phyloP scores from a whole-genome alignment of 92 coral and sea anemone genomes.

The Blastomussa wellsi region DNA sequence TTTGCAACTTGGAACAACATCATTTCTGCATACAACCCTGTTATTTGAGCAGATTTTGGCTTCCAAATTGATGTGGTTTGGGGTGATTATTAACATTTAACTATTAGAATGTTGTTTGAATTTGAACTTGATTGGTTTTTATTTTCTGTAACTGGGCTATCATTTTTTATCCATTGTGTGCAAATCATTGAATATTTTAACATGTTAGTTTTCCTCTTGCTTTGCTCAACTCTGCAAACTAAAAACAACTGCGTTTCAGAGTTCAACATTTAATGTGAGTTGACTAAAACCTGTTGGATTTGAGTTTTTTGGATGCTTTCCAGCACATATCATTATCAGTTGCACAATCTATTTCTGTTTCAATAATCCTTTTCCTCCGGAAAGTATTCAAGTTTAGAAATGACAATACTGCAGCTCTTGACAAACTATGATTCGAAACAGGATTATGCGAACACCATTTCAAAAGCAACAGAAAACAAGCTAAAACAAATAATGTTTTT shows the following conservation, averaged over 20 bases:
- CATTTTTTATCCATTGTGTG: background rate
- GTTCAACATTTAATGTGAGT: background rate
- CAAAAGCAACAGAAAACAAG: background rate
- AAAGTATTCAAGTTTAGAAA: background rate
- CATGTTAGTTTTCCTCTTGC: background rate
- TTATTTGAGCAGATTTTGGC: background rate
- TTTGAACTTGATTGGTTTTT: background rate
- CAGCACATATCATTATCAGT: conserved; percentile 2
- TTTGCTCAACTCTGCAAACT: background rate
- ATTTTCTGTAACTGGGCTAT: background rate
- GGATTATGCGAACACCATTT: background rate
- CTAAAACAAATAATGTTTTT: background rate
- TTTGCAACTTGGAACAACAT: background rate
- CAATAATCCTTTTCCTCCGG: conserved; percentile 2
- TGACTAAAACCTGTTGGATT: background rate
- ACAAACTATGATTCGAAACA: background rate
- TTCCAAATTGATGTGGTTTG: background rate
- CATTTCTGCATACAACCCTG: background rate
- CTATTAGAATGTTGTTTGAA: background rate
- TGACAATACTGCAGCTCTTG: background rate
- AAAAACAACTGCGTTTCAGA: background rate
- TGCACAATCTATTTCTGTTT: background rate
- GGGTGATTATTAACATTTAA: too few relatives aligned
- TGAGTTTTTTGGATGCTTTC: conserved; percentile 8
- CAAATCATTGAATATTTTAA: background rate